Conservation (phyloP, 2,113 vertebrate species). For the Micronisus gabar region DNA sequence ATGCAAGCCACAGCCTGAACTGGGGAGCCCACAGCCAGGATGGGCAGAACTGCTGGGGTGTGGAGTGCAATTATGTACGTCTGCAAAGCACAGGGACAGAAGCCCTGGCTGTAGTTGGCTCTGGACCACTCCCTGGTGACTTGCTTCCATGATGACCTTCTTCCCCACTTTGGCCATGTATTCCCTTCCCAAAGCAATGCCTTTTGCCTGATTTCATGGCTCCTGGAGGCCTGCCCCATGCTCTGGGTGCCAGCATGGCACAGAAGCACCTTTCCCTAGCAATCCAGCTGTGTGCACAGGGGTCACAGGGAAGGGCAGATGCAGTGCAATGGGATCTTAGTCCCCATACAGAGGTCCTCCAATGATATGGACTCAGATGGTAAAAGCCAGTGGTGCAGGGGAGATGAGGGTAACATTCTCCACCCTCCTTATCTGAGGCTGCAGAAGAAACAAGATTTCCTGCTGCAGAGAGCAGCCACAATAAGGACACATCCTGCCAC, state of each 20-base stretch:
- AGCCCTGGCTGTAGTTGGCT: not conserved
- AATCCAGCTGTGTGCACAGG: not conserved
- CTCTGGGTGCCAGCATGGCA: not conserved
- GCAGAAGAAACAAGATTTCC: not conserved
- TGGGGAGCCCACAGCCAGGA: not conserved
- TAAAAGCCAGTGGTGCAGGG: not conserved
- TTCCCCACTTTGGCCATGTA: rapidly evolving
- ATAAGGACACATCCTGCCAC: not conserved
- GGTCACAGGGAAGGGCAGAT: not conserved
- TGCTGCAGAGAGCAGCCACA: not conserved
- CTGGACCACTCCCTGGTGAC: not conserved
- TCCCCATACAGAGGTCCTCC: not conserved
- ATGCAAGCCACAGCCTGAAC: rapidly evolving
- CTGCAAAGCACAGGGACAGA: not conserved
- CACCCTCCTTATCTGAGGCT: conserved; percentile 15
- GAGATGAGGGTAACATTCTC: not conserved
- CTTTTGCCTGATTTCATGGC: not conserved
- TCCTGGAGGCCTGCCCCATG: not conserved
- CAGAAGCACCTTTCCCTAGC: not conserved
- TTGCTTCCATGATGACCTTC: not conserved
- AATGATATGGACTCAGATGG: rapidly evolving
- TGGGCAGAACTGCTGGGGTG: not conserved
- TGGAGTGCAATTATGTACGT: rapidly evolving
- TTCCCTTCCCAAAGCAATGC: not conserved
- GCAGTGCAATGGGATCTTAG: not conserved